Percentiles rank a stretch among this genome's conserved stretches.
Evolutionary conservation across 2,888 invertebrate species (phyloP).

Genomic region (Phlogophora meticulosa): DNA sequence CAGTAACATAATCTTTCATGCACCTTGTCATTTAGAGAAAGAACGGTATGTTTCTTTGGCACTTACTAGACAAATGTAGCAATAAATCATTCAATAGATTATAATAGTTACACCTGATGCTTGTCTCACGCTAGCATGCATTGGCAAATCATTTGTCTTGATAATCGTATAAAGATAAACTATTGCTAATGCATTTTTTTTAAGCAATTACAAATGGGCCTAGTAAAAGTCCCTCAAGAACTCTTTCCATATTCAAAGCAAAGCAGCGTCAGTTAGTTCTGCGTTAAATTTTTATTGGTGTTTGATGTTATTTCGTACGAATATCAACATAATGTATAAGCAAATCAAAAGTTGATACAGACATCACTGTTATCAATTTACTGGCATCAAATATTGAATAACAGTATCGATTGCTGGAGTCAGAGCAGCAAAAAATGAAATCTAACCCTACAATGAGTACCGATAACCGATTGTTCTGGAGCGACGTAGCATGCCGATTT

Average conservation of each 20-base stretch:
- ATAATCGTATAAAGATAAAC: too few relatives aligned
- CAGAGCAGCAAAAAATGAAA: conserved; percentile 7
- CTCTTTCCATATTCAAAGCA: neutral
- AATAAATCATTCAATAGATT: conserved; percentile 13
- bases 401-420: conserved; percentile 4
- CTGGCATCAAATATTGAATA: neutral
- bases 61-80: neutral
- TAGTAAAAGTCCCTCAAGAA: neutral
- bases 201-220: conserved; percentile 1
- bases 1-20: conserved; percentile 14
- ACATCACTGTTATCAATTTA: neutral
- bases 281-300: neutral
- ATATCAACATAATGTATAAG: too few relatives aligned
- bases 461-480: conserved; percentile 52
- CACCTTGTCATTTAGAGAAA: conserved; percentile 14
- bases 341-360: neutral
- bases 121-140: neutral
- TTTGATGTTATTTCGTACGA: neutral
- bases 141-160: neutral
- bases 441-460: conserved; percentile 24
- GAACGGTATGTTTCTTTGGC: conserved; percentile 14
- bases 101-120: neutral
- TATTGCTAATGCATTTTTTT: neutral
- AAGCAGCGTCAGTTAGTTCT: neutral
- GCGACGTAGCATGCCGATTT: conserved; percentile 42